phyloP scores from a whole-genome alignment of 2,888 invertebrate genomes.

The Aporophyla nigra region DNA sequence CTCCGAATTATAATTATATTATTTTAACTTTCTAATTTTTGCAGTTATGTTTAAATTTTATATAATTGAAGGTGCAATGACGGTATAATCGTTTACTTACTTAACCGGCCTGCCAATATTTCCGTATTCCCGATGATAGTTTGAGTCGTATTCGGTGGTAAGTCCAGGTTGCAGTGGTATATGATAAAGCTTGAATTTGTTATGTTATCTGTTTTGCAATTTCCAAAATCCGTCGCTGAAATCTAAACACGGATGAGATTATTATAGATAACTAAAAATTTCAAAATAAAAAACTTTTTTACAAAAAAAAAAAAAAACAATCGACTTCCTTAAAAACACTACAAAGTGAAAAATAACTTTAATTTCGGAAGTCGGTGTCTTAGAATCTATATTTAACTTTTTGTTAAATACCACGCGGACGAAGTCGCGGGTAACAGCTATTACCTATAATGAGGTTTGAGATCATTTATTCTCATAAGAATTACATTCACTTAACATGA shows the following conservation, averaged over 20 bases:
- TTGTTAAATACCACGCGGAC: too few species aligned
- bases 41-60: background rate
- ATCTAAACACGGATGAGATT: slow-evolving; percentile 52
- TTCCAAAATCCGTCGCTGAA: slow-evolving; percentile 27
- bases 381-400: too few species aligned
- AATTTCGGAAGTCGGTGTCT: too few species aligned
- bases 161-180: slow-evolving; percentile 66
- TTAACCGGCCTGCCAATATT: slow-evolving; percentile 29
- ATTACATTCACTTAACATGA: too few species aligned
- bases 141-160: slow-evolving; percentile 61
- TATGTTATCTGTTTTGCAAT: slow-evolving; percentile 18
- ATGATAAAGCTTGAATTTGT: slow-evolving; percentile 1
- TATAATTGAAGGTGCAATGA: background rate
- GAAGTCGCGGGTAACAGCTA: too few species aligned
- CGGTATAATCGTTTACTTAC: slow-evolving; percentile 39
- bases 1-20: background rate
- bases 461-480: too few species aligned
- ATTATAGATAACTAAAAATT: background rate
- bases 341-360: too few species aligned
- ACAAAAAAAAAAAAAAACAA: too few species aligned
- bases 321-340: too few species aligned
- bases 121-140: slow-evolving; percentile 62
- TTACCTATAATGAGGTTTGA: too few species aligned
- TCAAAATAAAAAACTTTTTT: too few species aligned
- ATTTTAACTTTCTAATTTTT: background rate